Percentiles rank a stretch among this genome's conserved stretches.
phyloP scores from a whole-genome alignment of 2,113 vertebrate genomes.

The Xenus cinereus region DNA sequence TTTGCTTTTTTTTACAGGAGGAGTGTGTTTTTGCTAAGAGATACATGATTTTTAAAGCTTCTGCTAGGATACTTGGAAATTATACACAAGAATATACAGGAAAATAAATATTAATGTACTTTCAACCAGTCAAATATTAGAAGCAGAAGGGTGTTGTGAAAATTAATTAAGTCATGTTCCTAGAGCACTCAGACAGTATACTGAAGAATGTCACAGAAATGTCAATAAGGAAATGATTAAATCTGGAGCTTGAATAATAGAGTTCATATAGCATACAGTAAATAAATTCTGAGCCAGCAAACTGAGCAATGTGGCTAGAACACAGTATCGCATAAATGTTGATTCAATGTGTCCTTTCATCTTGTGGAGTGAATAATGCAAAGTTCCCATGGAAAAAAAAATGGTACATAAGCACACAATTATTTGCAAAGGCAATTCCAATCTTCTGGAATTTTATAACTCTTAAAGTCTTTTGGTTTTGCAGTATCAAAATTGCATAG shows the following conservation, averaged over 20 bases:
- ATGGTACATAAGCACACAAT: neutral
- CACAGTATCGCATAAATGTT: neutral
- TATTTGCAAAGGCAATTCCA: neutral
- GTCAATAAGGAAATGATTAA: neutral
- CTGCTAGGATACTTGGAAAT: neutral
- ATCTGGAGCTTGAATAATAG: neutral
- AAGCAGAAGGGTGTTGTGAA: neutral
- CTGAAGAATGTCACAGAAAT: conserved; percentile 10
- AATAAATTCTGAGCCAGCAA: neutral
- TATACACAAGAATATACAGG: neutral
- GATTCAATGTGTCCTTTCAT: neutral
- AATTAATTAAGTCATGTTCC: neutral
- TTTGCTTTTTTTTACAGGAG: neutral
- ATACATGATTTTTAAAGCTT: neutral
- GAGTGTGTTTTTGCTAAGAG: neutral
- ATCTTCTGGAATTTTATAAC: neutral
- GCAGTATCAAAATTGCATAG: neutral
- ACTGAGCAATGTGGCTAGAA: neutral
- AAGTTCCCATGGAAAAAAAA: neutral
- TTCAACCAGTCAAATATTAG: neutral
- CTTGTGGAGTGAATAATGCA: neutral
- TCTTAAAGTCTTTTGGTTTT: neutral
- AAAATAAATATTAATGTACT: neutral
- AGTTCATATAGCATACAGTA: neutral
- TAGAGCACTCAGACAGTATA: neutral